Percentiles rank a stretch among this genome's conserved stretches.
These are phyloP conservation scores for Drosophila kikkawai DNA, from an alignment of 1,140 invertebrate genomes.

Conservation along the genomic window DNA sequence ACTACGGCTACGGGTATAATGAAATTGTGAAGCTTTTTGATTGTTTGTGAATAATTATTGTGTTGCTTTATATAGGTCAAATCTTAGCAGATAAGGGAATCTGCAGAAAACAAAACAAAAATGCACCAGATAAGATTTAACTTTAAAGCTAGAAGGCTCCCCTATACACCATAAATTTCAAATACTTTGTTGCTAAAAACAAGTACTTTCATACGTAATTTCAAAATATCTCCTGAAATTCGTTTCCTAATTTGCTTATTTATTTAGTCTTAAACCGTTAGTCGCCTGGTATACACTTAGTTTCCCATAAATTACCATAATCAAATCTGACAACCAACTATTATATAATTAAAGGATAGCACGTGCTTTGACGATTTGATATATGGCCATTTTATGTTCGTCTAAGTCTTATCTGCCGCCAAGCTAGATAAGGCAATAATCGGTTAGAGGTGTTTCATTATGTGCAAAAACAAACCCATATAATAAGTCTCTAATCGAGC, in stretches of 20 bases:
- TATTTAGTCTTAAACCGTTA: not conserved
- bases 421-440: constrained; percentile 16
- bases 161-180: not conserved
- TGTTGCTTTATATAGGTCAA: constrained; percentile 23
- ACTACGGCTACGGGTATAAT: no score
- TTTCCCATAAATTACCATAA: constrained; percentile 4
- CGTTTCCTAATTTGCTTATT: not conserved
- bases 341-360: constrained; percentile 8
- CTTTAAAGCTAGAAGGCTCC: not conserved
- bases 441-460: not conserved
- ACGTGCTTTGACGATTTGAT: constrained; percentile 15
- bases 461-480: constrained; percentile 5
- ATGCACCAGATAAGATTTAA: constrained; percentile 12
- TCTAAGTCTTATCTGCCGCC: constrained; percentile 13
- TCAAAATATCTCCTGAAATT: not conserved
- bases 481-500: constrained; percentile 15
- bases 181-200: not conserved
- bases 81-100: constrained; percentile 3
- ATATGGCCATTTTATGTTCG: constrained; percentile 3
- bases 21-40: not conserved
- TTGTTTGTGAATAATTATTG: not conserved
- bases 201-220: not conserved
- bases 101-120: constrained; percentile 2
- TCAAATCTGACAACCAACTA: not conserved
- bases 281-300: not conserved